Evolutionary conservation across 2,113 vertebrate species (phyloP), one percentile per base, ranked within the genome.

Genomic region (Pagrus major): DNA sequence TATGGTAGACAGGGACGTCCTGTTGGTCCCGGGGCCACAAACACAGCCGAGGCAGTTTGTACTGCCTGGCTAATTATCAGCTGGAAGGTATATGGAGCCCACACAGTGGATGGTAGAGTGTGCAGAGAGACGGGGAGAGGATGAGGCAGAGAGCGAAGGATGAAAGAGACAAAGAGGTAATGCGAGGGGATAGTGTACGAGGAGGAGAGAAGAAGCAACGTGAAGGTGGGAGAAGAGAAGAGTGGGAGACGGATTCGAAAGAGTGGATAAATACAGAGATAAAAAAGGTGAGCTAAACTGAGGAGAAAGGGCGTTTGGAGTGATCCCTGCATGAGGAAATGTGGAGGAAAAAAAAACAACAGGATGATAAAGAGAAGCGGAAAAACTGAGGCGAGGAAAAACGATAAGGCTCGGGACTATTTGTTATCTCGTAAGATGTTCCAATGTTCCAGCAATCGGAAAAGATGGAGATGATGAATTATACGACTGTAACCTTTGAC

Each of bases 381-480:
- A 56, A 65, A 83, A 74, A 55, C 14, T 5, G 52, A 83, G 63
- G 64, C 25, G 7, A 80, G 70, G 33, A 74, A 68, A n/a, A 78
- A 74, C 1, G 78, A 89, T 89, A 76, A 80, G 51, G 55, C 61
- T 64, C 1, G 0, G 12, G 55, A 85, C 75, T 73, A 67, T 86
- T 83, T 72, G 59, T 86, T 78, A 87, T 87, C 84, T 69, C 29
- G 52, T 61, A 29, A 49, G 49, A 63, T 33, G 70, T 61, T 70
- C 63, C 55, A 15, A 56, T 35, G 80, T 78, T 64, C n/a, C 25
- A 18, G 47, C 71, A 51, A 77, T 60, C 59, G 68, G 69, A 65
- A 20, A 70, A 42, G 73, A 80, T 18, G 49, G 29, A 46, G 71
- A 64, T 84, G 88, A 92, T 89, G 70, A 90, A 91, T 90, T 84